Conservation (phyloP, 2,113 vertebrate genomes). For the Entelurus aequoreus region DNA sequence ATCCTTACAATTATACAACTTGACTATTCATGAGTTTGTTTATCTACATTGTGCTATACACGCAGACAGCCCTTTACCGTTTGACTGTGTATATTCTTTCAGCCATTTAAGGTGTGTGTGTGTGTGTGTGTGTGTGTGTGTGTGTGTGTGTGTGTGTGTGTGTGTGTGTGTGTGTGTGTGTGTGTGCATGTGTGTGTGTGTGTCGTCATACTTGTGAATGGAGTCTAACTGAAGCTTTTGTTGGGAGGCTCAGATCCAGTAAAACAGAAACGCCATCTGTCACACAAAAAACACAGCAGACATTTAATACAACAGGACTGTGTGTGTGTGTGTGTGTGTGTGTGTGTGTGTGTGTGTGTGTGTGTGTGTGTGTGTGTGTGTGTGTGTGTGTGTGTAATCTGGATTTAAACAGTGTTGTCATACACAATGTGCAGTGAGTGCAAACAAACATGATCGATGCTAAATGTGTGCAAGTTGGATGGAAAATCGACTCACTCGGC, state of each 20-base stretch:
- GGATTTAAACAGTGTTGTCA: constrained; percentile 52
- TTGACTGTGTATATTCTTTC: too few relatives aligned
- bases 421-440: constrained; percentile 39
- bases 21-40: too few relatives aligned
- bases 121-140: constrained; percentile 8
- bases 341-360: constrained; percentile 31
- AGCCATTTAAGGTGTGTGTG: background rate
- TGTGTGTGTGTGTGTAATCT: constrained; percentile 37
- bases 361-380: constrained; percentile 28
- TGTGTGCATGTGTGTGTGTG: constrained; percentile 6
- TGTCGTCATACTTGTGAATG: constrained; percentile 3
- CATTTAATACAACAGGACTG: constrained; percentile 24
- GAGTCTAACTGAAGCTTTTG: constrained; percentile 18
- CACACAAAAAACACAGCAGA: constrained; percentile 27
- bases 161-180: constrained; percentile 7
- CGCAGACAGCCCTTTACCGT: too few relatives aligned
- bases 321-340: constrained; percentile 22
- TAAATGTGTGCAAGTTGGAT: background rate
- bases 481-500: too few relatives aligned
- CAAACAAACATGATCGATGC: constrained; percentile 37
- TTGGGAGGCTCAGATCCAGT: constrained; percentile 30
- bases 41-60: too few relatives aligned
- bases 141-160: background rate
- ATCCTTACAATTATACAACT: too few relatives aligned
- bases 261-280: constrained; percentile 56